A percentile compares a stretch with the other conserved stretches of the same genome.
Evolutionary conservation across 1,140 invertebrate genomes (phyloP).

Genomic region (Ephestia elutella): DNA sequence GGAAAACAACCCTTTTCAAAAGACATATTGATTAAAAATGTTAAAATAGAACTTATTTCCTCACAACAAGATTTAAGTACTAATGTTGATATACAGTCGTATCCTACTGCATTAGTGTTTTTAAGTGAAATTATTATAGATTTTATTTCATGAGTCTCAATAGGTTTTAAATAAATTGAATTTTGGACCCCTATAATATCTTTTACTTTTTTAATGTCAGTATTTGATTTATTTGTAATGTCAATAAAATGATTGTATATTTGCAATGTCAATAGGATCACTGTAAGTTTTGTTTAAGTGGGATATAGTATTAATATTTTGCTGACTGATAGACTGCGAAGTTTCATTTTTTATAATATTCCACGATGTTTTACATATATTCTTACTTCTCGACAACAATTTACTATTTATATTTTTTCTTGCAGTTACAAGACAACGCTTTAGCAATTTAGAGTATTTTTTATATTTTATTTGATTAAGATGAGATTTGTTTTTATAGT

Average conservation of each 20-base stretch:
- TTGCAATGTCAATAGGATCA: background rate
- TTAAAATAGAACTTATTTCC: background rate
- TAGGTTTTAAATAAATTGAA: background rate
- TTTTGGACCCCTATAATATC: background rate
- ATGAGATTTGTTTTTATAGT: slow-evolving; percentile 1
- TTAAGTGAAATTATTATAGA: background rate
- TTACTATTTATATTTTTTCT: slow-evolving; percentile 5
- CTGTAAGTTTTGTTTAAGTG: background rate
- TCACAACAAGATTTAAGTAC: background rate
- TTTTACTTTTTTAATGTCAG: background rate
- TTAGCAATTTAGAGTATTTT: slow-evolving; percentile 19
- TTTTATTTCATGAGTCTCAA: background rate
- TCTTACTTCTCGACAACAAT: background rate
- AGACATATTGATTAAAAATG: background rate
- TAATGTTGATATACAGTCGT: background rate
- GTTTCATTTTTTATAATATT: slow-evolving; percentile 5
- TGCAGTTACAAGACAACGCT: background rate
- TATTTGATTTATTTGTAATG: background rate
- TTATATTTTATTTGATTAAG: background rate
- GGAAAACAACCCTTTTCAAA: slow-evolving; percentile 9
- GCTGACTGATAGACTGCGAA: background rate
- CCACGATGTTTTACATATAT: slow-evolving; percentile 7
- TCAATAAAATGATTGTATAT: background rate
- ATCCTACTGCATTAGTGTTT: background rate
- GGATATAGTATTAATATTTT: background rate